Evolutionary conservation across 1,140 invertebrate genomes (phyloP), one percentile per base, ranked within the genome.

Genomic region (Drosophila sechellia): DNA sequence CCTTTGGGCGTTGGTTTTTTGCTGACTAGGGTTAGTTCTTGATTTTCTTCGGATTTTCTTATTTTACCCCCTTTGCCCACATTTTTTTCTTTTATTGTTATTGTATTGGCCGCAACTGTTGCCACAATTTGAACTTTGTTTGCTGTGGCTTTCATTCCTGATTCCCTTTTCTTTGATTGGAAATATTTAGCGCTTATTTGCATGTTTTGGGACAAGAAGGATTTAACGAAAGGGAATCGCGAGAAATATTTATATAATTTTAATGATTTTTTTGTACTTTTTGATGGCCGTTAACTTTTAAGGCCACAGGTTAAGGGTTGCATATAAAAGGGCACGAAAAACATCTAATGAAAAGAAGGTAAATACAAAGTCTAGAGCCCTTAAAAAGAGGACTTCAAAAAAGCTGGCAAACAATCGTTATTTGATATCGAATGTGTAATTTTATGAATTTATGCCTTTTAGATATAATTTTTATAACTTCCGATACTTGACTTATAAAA

Each of bases 101-200:
- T 81, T 72, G 66, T 80, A 79, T 79, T 79, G 59, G 52, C 69
- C 50, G 55, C 74, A 68, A 77, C 72, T 77, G 64, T 80, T 79
- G 70, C 78, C 64, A 81, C 58, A 81, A 65, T 81, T 81, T 83
- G 66, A 77, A 81, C 66, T 81, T 71, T 80, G 59, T 71, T 77
- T 77, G 52, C 40, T 81, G 72, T 54, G 78, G 49, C 60, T 83
- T 78, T 72, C 57, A 81, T 54, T 63, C 22, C 43, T 59, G 46
- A 56, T 68, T 72, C 34, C 57, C 57, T 60, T 37, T 61, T 42
- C 25, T 52, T 66, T 80, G 69, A 76, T 75, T 63, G 60, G 37
- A 34, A 74, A 50, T 74, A 63, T 65, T 70, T 63, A 52, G 55
- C 35, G 70, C 20, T 57, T 75, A 65, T 75, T 75, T 64, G 60